Evolutionary conservation across 92 coral and sea anemone species (phyloP).

Genomic region (Epizoanthus illoricatus): DNA sequence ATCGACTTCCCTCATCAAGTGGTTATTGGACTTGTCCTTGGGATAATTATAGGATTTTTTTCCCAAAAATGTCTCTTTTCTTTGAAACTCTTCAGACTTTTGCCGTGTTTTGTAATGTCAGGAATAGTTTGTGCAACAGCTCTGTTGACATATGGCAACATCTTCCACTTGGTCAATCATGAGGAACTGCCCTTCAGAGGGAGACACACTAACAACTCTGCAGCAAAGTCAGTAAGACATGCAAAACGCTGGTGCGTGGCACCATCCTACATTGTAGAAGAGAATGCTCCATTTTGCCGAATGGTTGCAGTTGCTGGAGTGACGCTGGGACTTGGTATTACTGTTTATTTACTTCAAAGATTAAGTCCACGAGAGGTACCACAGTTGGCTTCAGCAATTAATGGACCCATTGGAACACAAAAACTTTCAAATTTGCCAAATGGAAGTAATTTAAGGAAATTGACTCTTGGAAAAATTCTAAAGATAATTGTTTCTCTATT

Average conservation of each 20-base stretch:
- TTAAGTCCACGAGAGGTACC: slow-evolving; percentile 1
- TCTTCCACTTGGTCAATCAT: slow-evolving; percentile 15
- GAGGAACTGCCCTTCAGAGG: slow-evolving; percentile 32
- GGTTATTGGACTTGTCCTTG: slow-evolving; percentile 25
- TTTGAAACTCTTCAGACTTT: background rate
- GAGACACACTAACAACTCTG: slow-evolving; percentile 31
- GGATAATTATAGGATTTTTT: slow-evolving; percentile 19
- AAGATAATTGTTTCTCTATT: slow-evolving; percentile 31
- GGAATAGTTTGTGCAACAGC: background rate
- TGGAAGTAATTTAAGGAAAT: background rate
- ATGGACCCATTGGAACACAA: background rate
- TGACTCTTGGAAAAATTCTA: slow-evolving; percentile 32
- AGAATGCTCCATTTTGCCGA: slow-evolving; percentile 26
- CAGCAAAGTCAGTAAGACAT: slow-evolving; percentile 24
- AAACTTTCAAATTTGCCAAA: background rate
- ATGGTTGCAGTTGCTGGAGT: slow-evolving; percentile 27
- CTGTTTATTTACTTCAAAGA: slow-evolving; percentile 11
- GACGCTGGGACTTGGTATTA: slow-evolving; percentile 17
- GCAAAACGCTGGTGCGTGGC: slow-evolving; percentile 38
- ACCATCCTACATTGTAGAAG: slow-evolving; percentile 27
- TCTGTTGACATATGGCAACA: slow-evolving; percentile 22
- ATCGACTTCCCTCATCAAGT: slow-evolving; percentile 53
- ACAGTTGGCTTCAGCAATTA: background rate
- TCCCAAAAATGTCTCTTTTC: background rate
- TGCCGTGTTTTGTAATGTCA: slow-evolving; percentile 24